phyloP scores from a whole-genome alignment of 2,113 vertebrate genomes.

The Puffinus mauretanicus region DNA sequence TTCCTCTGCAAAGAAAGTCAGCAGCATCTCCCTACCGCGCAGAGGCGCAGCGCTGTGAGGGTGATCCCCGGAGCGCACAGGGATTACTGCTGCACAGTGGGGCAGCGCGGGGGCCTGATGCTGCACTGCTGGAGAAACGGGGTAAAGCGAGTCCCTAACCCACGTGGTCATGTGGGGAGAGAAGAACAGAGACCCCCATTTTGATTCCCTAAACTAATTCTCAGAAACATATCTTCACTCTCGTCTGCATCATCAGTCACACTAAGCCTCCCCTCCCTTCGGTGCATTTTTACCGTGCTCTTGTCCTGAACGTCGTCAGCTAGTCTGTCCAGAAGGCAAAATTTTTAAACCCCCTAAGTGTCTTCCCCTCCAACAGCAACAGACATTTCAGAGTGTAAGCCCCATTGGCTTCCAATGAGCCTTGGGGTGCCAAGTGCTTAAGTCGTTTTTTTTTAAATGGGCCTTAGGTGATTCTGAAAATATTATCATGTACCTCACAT shows the following conservation, averaged over 20 bases:
- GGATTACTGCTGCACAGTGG: accelerated
- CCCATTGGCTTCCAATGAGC: background rate
- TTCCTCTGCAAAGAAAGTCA: background rate
- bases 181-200: background rate
- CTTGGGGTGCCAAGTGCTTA: background rate
- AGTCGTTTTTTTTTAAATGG: background rate
- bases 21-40: background rate
- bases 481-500: background rate
- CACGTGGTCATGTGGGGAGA: accelerated
- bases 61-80: accelerated
- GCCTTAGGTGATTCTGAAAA: background rate
- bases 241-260: background rate
- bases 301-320: background rate
- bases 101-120: background rate
- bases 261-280: background rate
- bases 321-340: background rate
- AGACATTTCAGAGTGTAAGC: background rate
- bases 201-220: background rate
- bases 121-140: background rate
- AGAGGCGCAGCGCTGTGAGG: accelerated
- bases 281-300: background rate
- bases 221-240: background rate
- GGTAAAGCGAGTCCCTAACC: accelerated
- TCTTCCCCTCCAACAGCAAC: background rate
- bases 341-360: background rate